Conservation (phyloP, 1,140 invertebrate genomes). For the Vanessa atalanta region DNA sequence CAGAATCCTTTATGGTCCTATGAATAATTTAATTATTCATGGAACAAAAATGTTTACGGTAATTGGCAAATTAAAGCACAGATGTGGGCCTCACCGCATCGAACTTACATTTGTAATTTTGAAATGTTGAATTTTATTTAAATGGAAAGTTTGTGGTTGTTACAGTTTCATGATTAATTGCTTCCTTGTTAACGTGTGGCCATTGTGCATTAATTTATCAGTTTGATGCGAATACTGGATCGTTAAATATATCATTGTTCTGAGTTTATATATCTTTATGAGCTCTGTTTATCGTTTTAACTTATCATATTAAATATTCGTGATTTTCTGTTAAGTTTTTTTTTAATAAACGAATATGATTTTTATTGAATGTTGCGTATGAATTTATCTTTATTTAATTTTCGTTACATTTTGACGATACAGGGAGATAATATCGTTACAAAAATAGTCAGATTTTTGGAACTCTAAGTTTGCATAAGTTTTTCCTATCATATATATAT, state of each 20-base stretch:
- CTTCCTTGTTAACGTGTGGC: conserved; percentile 40
- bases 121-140: conserved; percentile 43
- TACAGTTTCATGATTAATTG: conserved; percentile 41
- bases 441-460: no score
- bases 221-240: conserved; percentile 23
- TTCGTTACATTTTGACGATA: no score
- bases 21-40: conserved; percentile 20
- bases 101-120: conserved; percentile 36
- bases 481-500: no score
- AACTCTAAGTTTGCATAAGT: no score
- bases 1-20: neutral
- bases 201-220: conserved; percentile 40
- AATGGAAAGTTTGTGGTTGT: conserved; percentile 36
- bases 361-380: no score
- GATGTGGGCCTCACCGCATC: conserved; percentile 27
- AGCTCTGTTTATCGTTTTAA: neutral
- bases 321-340: no score
- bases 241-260: conserved; percentile 29
- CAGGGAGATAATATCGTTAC: no score
- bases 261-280: neutral
- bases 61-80: conserved; percentile 19
- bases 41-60: conserved; percentile 29
- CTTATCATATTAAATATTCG: no score
- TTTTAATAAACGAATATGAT: no score
- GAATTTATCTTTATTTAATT: no score